Conservation (phyloP, 2,888 invertebrate species). For the Dexiosoma caninum region DNA sequence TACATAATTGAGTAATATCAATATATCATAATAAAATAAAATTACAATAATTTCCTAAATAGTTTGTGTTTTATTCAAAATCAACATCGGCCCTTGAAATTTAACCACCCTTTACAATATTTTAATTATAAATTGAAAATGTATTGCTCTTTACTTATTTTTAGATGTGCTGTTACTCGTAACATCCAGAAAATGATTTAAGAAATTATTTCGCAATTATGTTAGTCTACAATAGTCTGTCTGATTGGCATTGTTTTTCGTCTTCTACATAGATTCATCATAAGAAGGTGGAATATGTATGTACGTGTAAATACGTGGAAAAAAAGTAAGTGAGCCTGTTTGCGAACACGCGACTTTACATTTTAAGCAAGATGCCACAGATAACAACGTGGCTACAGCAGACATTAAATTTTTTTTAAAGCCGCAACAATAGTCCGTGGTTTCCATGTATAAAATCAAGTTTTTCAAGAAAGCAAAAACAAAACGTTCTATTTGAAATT, state of each 20-base stretch:
- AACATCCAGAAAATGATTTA: too few species aligned
- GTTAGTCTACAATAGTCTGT: not conserved
- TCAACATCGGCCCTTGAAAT: too few species aligned
- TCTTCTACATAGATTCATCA: not conserved
- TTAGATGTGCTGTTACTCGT: too few species aligned
- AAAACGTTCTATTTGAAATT: too few species aligned
- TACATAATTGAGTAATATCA: too few species aligned
- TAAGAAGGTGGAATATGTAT: not conserved
- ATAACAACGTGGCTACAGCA: not conserved
- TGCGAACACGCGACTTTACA: constrained; percentile 50
- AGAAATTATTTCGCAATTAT: constrained; percentile 43
- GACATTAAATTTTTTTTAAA: not conserved
- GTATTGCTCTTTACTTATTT: constrained; percentile 53
- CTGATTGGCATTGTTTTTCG: constrained; percentile 25
- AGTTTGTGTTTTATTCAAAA: too few species aligned
- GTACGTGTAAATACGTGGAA: not conserved
- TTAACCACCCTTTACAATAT: too few species aligned
- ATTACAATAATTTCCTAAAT: too few species aligned
- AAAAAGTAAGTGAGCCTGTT: not conserved
- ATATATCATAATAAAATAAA: too few species aligned
- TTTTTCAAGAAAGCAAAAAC: too few species aligned
- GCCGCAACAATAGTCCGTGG: too few species aligned
- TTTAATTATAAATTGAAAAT: constrained; percentile 56
- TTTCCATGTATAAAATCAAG: too few species aligned
- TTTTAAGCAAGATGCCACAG: not conserved